phyloP scores from a whole-genome alignment of 2,888 invertebrate species.

The Lasioglossum calceatum region DNA sequence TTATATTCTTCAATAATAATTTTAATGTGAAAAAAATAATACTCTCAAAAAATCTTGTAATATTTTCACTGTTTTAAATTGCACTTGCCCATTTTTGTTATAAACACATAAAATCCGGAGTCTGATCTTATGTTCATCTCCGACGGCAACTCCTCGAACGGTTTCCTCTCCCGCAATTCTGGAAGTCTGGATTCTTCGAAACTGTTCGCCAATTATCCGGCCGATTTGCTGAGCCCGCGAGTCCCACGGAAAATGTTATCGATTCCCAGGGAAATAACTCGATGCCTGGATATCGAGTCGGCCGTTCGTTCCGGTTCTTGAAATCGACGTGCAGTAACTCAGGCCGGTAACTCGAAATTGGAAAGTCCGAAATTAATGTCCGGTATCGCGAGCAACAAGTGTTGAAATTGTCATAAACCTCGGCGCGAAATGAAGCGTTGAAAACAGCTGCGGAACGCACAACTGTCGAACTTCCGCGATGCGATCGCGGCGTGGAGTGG shows the following conservation, averaged over 20 bases:
- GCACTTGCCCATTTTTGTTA: too few species aligned
- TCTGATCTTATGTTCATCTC: too few species aligned
- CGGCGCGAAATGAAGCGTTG: slow-evolving; percentile 20
- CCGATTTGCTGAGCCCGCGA: not conserved
- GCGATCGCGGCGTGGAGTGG: slow-evolving; percentile 12
- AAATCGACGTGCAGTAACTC: not conserved
- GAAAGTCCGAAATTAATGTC: slow-evolving; percentile 38
- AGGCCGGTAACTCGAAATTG: not conserved
- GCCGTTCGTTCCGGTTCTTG: not conserved
- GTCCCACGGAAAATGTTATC: not conserved
- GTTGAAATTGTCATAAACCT: slow-evolving; percentile 37
- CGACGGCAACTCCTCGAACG: not conserved
- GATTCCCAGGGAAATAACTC: not conserved
- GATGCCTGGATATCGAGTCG: not conserved
- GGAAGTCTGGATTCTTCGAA: not conserved
- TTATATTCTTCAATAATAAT: too few species aligned
- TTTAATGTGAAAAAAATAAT: too few species aligned
- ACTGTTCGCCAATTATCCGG: not conserved
- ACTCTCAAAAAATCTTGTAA: too few species aligned
- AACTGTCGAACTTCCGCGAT: slow-evolving; percentile 35
- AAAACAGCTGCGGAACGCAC: slow-evolving; percentile 23
- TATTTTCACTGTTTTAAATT: too few species aligned
- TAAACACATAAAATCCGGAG: too few species aligned
- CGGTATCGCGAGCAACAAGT: slow-evolving; percentile 51
- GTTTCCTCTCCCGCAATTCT: not conserved